Base-by-base conservation (phyloP, 2,113 vertebrate species). In the Noctilio leporinus region DNA sequence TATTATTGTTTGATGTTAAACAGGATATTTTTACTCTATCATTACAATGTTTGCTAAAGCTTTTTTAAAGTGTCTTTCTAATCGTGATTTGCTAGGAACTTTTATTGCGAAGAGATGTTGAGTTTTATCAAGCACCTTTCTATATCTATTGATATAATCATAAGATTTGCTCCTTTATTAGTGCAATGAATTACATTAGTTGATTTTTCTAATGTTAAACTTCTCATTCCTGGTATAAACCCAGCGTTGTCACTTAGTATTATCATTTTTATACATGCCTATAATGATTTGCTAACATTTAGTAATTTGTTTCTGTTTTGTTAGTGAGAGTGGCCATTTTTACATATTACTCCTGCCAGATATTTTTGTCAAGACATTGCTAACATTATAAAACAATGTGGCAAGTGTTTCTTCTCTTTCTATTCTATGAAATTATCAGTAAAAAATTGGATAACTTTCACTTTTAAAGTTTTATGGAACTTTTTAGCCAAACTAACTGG, bases 251-350 rank as follows among this genome's bases (percentile, higher is more conserved):
- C 73, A 91, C 40, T 77, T 80, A 45, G 55, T 64, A n/a, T 65
- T 86, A 62, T 38, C 19, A 53, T 55, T 86, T 92, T 33, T 45
- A 69, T 83, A 40, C n/a, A 70, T 88, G 30, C 38, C 22, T 78
- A 7, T 77, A 69, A 91, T 96, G 88, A 86, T 33, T 83, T 53
- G 26, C 26, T 83, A 76, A 70, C 49, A 72, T 64, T 78, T 82
- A 69, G 62, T 75, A 38, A 67, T 77, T 59, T 89, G 30, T 69
- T 96, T 86, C 43, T 91, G 7, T 90, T 93, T 95, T 78, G 24
- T 69, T 73, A 87, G 30, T 90, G 70, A 78, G 62, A 59, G 73
- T 86, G 33, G 10, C 17, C 30, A 73, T 55, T 65, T 38, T 75
- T 91, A 35, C 33, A 11, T 76, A 38, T 65, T 80, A 10, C 43